Conservation (phyloP, 2,888 invertebrate genomes). For the Parelbella ahira region DNA sequence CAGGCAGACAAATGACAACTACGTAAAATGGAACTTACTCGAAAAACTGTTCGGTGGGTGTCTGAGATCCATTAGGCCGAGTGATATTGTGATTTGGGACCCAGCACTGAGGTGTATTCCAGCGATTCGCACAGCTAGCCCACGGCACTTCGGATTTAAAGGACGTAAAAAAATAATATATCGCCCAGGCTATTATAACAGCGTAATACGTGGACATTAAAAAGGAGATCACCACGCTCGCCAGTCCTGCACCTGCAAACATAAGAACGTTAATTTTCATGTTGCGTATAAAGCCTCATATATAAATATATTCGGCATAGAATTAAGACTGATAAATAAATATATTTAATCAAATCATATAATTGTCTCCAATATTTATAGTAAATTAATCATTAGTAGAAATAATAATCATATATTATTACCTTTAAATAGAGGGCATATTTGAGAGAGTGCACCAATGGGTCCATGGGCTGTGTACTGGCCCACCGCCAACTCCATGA, state of each 20-base stretch:
- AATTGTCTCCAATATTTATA: too few relatives aligned
- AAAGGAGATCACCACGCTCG: conserved; percentile 96
- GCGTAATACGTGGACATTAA: conserved; percentile 97
- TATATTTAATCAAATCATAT: too few relatives aligned
- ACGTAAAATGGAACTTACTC: conserved; percentile 85
- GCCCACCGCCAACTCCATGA: conserved; percentile 96
- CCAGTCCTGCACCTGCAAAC: conserved; percentile 92
- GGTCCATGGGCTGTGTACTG: conserved; percentile 96
- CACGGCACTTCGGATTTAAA: conserved; percentile 94
- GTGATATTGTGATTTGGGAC: conserved; percentile 84
- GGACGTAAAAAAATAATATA: conserved; percentile 95
- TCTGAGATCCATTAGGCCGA: conserved; percentile 86
- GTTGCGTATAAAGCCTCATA: too few relatives aligned
- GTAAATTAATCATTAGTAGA: too few relatives aligned
- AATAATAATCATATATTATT: too few relatives aligned
- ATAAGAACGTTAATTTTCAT: too few relatives aligned
- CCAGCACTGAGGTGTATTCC: conserved; percentile 94
- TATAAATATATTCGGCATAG: too few relatives aligned
- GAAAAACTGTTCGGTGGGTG: conserved; percentile 95
- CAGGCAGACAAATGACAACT: too few relatives aligned
- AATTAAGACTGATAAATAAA: too few relatives aligned
- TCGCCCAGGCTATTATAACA: conserved; percentile 96
- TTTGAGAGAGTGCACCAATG: conserved; percentile 93
- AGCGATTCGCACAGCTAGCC: conserved; percentile 91
- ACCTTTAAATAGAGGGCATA: conserved; percentile 97